Evolutionary conservation across 92 coral and sea anemone species (phyloP).

Genomic region (Chrysogorgia sp.): DNA sequence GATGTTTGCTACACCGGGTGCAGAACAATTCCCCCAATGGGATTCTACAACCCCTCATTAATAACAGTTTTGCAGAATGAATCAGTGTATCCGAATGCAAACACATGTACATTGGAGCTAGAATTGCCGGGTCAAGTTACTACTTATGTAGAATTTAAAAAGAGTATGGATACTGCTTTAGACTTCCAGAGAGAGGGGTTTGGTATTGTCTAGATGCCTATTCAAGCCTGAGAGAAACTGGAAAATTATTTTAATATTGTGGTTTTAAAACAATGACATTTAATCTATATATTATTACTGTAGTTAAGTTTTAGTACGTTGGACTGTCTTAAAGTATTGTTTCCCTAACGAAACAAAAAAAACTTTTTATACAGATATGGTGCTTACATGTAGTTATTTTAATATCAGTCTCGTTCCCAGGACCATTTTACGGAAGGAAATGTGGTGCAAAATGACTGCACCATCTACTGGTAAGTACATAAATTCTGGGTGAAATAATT

Average conservation of each 20-base stretch:
- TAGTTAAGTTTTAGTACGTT: too few relatives aligned
- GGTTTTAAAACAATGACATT: too few relatives aligned
- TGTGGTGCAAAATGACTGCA: too few relatives aligned
- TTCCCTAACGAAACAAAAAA: too few relatives aligned
- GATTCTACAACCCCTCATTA: constrained; percentile 19
- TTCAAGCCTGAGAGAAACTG: background rate
- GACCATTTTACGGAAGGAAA: too few relatives aligned
- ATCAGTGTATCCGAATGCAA: constrained; percentile 25
- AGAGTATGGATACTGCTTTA: constrained; percentile 46
- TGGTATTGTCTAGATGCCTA: constrained; percentile 6
- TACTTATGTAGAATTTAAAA: constrained; percentile 22
- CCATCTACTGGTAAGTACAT: too few relatives aligned
- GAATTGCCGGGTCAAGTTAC: constrained; percentile 20
- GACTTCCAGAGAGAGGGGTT: constrained; percentile 13
- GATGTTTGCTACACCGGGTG: constrained; percentile 34
- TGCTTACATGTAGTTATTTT: too few relatives aligned
- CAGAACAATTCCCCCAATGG: constrained; percentile 27
- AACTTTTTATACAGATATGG: too few relatives aligned
- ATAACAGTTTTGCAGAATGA: constrained; percentile 19
- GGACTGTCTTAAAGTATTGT: too few relatives aligned
- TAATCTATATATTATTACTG: too few relatives aligned
- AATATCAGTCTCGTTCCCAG: too few relatives aligned
- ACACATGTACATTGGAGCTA: constrained; percentile 41
- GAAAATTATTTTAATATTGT: background rate
- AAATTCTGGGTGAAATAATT: too few relatives aligned